Percentiles rank a stretch among this genome's conserved stretches.
phyloP scores from a whole-genome alignment of 2,113 vertebrate genomes.

The Embiotoca jacksoni region DNA sequence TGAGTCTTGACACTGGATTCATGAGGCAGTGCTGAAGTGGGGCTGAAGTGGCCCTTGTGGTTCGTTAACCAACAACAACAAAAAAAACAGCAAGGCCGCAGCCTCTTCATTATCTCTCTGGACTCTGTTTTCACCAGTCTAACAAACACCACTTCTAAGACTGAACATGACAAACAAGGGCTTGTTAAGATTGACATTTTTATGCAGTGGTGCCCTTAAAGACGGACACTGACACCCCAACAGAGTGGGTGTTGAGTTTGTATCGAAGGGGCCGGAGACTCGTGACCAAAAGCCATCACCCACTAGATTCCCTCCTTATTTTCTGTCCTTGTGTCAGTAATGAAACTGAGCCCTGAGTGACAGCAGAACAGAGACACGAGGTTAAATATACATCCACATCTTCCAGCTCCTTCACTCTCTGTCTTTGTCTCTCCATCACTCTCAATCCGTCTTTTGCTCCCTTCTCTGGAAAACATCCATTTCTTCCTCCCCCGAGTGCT shows the following conservation, averaged over 20 bases:
- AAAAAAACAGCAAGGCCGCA: background rate
- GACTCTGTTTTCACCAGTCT: background rate
- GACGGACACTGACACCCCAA: background rate
- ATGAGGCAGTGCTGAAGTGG: slow-evolving; percentile 12
- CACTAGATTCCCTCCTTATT: slow-evolving; percentile 19
- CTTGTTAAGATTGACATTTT: slow-evolving; percentile 9
- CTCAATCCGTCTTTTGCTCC: slow-evolving; percentile 26
- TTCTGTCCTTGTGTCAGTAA: slow-evolving; percentile 24
- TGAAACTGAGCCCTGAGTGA: slow-evolving; percentile 43
- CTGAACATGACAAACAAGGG: slow-evolving; percentile 4
- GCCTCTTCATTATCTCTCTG: slow-evolving; percentile 7
- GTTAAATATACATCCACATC: slow-evolving; percentile 52
- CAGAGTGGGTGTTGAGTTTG: background rate
- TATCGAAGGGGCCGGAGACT: slow-evolving; percentile 32
- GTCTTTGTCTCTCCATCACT: slow-evolving; percentile 44
- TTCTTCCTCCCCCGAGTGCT: slow-evolving; percentile 63
- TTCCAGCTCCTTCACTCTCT: slow-evolving; percentile 20
- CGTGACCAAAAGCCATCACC: slow-evolving; percentile 26
- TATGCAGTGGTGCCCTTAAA: background rate
- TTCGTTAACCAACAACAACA: slow-evolving; percentile 3
- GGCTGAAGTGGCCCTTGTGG: slow-evolving; percentile 26
- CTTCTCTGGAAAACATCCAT: slow-evolving; percentile 40
- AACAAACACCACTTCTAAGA: background rate
- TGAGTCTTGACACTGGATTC: slow-evolving; percentile 25
- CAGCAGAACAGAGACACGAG: slow-evolving; percentile 35